These are phyloP conservation scores for Meloidogyne exigua DNA, from an alignment of 1,140 invertebrate species.

Conservation along the genomic window DNA sequence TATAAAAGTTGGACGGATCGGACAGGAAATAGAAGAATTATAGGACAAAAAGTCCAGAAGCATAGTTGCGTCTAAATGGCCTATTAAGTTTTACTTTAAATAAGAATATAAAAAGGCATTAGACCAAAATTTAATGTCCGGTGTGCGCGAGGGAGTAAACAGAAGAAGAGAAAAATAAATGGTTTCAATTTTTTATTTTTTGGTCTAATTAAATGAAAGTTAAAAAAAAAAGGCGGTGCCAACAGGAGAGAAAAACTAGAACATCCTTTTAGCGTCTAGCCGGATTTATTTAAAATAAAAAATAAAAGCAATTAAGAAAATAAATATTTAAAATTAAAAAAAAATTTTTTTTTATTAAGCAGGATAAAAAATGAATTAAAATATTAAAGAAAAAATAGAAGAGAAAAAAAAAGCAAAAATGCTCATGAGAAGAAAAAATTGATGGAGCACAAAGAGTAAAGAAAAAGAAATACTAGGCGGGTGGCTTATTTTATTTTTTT, in stretches of 20 bases:
- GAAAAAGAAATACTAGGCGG: neutral
- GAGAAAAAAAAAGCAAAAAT: neutral
- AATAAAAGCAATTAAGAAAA: constrained; percentile 4
- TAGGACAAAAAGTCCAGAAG: no score
- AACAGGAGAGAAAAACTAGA: neutral
- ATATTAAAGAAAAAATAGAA: neutral
- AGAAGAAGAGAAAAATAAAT: neutral
- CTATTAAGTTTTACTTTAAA: no score
- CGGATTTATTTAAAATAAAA: neutral
- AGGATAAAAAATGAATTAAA: neutral
- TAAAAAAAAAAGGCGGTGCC: neutral
- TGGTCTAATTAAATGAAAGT: neutral
- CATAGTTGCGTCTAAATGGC: no score
- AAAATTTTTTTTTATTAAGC: neutral
- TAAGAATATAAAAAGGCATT: no score
- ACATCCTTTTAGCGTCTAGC: neutral
- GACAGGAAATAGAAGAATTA: no score
- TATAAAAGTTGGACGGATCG: no score
- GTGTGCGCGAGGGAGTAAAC: neutral
- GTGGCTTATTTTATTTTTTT: neutral
- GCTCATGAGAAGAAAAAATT: neutral
- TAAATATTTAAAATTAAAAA: neutral
- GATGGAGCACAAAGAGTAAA: neutral
- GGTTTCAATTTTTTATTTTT: neutral
- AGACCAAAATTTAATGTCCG: neutral